Base-by-base conservation (phyloP, 2,113 vertebrate species). In the Cricetomys ansorgei region DNA sequence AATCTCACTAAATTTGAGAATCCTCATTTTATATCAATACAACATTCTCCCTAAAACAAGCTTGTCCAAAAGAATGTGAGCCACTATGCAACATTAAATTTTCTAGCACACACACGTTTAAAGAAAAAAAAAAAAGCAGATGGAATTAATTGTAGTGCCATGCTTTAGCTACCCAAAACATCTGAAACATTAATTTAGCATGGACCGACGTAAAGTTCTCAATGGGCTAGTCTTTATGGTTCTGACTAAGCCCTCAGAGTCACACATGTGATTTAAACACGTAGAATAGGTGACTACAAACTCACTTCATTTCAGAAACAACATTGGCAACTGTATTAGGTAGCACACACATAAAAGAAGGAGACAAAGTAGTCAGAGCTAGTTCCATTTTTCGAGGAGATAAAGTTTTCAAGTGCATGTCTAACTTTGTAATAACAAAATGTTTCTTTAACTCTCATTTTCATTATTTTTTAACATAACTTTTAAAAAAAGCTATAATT, bases 231-330 rank as follows among this genome's bases (percentile, higher is more conserved):
- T 93, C 83, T 73, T 27, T 0, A 34, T 67, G 65, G 17, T 62
- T 75, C 91, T 70, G 17, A 55, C 55, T 43, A 65, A 67, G 0
- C 59, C 92, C 88, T 97, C 16, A 72, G 94, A 94, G 19, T 77
- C 43, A 25, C 15, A 19, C 12, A 7, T 23, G 7, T 77, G 12
- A 64, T 55, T 94, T 55, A 6, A 73, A 2, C 19, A 67, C n/a
- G 57, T 0, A 34, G 21, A 6, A 67, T 31, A 53, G 79, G 53
- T 91, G 48, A 67, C 29, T 43, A 40, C 13, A 89, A 13, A 87
- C 7, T 37, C 34, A 25, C 19, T 23, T 31, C 10, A 79, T 72
- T 88, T 50, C 53, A 31, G 15, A 88, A 59, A 23, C 15, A 9
- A 15, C 59, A 29, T 27, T 64, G 7, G 27, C 23, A 55, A n/a